Evolutionary conservation across 2,888 invertebrate species (phyloP).

Genomic region (Oscheius sp.): DNA sequence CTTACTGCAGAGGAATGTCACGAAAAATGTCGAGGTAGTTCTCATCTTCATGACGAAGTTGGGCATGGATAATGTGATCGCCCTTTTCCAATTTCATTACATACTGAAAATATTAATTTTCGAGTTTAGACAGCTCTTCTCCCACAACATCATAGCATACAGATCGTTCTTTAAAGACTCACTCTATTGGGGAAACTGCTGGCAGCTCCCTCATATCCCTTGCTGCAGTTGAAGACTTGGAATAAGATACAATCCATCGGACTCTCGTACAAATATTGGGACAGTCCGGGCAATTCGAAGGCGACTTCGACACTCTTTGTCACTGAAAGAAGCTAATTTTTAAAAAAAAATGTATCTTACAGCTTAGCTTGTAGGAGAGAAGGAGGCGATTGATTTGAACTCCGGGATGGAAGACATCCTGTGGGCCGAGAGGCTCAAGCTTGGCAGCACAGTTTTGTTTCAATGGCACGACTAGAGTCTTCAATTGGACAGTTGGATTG

Average conservation of each 20-base stretch:
- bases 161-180: too few relatives aligned
- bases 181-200: conserved; percentile 86
- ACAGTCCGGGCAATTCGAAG: conserved; percentile 81
- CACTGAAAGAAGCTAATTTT: conserved; percentile 49
- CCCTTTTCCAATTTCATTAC: conserved; percentile 90
- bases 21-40: conserved; percentile 84
- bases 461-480: conserved; percentile 39
- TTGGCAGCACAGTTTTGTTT: conserved; percentile 83
- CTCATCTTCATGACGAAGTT: conserved; percentile 88
- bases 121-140: too few relatives aligned
- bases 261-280: conserved; percentile 89
- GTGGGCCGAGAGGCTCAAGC: conserved; percentile 80
- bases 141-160: too few relatives aligned
- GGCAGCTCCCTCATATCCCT: conserved; percentile 84
- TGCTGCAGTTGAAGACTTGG: conserved; percentile 92
- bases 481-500: conserved; percentile 40
- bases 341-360: conserved; percentile 29
- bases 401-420: conserved; percentile 86
- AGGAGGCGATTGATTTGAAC: conserved; percentile 90
- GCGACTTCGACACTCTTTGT: conserved; percentile 50
- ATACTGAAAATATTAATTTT: conserved; percentile 76
- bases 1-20: conserved; percentile 77
- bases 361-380: conserved; percentile 82
- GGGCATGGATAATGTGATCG: conserved; percentile 86
- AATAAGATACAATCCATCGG: conserved; percentile 90